These are phyloP conservation scores for Patagioenas fasciata DNA, from an alignment of 2,113 vertebrate genomes.

Conservation along the genomic window DNA sequence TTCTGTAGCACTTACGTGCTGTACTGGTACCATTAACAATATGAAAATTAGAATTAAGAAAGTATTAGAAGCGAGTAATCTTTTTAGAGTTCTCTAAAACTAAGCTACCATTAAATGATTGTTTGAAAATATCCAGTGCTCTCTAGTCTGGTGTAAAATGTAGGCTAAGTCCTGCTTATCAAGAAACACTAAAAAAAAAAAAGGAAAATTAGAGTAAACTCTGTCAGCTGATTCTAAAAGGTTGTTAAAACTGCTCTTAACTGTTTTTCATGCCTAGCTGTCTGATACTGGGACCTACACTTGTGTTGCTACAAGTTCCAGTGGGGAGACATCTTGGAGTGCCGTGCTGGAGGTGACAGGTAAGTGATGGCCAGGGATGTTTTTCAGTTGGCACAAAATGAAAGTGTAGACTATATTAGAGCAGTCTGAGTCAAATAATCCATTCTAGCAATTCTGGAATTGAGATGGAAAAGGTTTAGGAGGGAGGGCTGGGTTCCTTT, in stretches of 20 bases:
- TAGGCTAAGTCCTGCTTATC: conserved; percentile 6
- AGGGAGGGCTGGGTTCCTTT: not conserved
- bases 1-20: not conserved
- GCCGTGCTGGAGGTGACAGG: conserved; percentile 95
- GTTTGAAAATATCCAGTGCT: not conserved
- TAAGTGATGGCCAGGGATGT: not conserved
- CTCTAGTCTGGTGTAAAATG: not conserved
- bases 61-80: not conserved
- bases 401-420: not conserved
- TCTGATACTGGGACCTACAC: conserved; percentile 96
- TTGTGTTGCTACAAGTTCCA: conserved; percentile 96
- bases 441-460: not conserved
- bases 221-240: not conserved
- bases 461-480: not conserved
- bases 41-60: not conserved
- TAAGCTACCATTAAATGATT: conserved; percentile 23
- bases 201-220: not conserved
- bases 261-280: conserved; percentile 69
- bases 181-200: not conserved
- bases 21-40: not conserved
- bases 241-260: not conserved
- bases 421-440: not conserved
- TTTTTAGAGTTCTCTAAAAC: not conserved
- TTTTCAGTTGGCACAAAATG: not conserved
- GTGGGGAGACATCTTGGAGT: conserved; percentile 97